Evolutionary conservation across 2,113 vertebrate species (phyloP), one percentile per base, ranked within the genome.

Genomic region (Apistogramma diplotaenia): DNA sequence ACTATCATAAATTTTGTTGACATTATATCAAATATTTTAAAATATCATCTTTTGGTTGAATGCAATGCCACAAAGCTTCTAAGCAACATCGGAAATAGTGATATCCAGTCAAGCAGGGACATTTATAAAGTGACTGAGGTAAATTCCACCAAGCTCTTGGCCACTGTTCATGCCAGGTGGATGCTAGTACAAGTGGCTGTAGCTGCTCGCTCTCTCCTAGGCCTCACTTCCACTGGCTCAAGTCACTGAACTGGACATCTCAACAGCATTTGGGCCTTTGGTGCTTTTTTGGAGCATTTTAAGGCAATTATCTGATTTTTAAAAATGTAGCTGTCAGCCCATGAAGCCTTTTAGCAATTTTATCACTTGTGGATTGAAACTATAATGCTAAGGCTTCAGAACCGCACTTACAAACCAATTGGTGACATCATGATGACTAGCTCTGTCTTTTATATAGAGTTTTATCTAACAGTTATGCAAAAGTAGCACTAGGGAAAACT

Each of bases 1-100:
- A 53, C 3, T 49, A 0, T 59, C 0, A 25, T 40, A 6, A 62
- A 40, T 40, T 15, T 0, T 40, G 35, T 40, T 62, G 40, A 62
- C 25, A 40, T 62, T 35, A 62, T 40, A 40, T 35, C 35, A 40
- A 40, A 62, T 62, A 40, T 62, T 23, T 35, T n/a, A n/a, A n/a
- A n/a, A n/a, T n/a, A n/a, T n/a, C n/a, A 61, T 35, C 7, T 1
- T 27, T 3, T 46, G 21, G 37, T 65, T 65, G 21, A 65, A 65
- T 25, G 15, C 18, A 27, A 65, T 10, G 35, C 21, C 37, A 0
- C 11, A 40, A 65, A 65, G 8, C 61, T 65, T 65, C 37, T 18
- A 37, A 65, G 35, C 33, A 62, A 59, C 8, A 10, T 54, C n/a
- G 8, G 16, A 57, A 57, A 27, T 25, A 10, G 25, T 18, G 27